These are phyloP conservation scores for Limenitis camilla DNA, from an alignment of 2,888 invertebrate genomes.

Conservation along the genomic window DNA sequence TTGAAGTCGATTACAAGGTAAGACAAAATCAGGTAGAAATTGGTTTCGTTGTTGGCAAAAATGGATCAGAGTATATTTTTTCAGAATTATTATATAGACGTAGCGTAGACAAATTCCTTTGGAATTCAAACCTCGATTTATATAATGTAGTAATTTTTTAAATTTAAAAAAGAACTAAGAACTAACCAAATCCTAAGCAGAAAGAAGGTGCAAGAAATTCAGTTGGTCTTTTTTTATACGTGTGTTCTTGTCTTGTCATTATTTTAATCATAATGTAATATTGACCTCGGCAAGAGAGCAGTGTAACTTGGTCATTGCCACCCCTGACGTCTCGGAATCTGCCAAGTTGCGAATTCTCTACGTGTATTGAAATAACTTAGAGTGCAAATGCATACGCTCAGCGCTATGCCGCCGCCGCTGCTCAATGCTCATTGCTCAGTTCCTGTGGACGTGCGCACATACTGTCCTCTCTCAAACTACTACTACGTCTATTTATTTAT, in stretches of 20 bases:
- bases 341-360: conserved; percentile 60
- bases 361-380: conserved; percentile 66
- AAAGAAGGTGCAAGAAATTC: too few species aligned
- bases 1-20: background rate
- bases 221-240: too few species aligned
- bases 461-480: conserved; percentile 40
- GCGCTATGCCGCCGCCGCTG: conserved; percentile 12
- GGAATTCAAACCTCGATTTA: too few species aligned
- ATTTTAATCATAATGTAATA: background rate
- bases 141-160: too few species aligned
- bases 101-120: too few species aligned
- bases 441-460: conserved; percentile 42
- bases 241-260: conserved; percentile 26
- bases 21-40: background rate
- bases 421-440: conserved; percentile 50
- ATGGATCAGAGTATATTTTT: too few species aligned
- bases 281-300: conserved; percentile 36
- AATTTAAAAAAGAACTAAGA: too few species aligned
- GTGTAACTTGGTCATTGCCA: conserved; percentile 29
- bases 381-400: conserved; percentile 45
- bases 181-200: too few species aligned
- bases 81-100: too few species aligned
- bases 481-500: conserved; percentile 38
- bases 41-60: too few species aligned
- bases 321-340: conserved; percentile 43